Evolutionary conservation across 2,888 invertebrate genomes (phyloP).

Genomic region (Xestia ashworthii): DNA sequence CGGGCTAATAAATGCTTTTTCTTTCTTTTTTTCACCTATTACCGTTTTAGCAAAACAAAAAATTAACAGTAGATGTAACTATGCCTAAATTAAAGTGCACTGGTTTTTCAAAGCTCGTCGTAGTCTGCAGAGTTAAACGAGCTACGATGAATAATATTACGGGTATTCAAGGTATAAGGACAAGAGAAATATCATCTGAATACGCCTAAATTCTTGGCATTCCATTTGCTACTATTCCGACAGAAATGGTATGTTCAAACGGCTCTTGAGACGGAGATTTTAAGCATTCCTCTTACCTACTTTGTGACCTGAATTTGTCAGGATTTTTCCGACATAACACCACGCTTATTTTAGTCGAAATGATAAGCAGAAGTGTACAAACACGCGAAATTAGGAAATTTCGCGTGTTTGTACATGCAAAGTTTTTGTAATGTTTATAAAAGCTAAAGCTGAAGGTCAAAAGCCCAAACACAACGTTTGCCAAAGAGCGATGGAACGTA

Average conservation of each 20-base stretch:
- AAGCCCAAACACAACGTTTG: no score
- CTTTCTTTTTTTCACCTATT: no score
- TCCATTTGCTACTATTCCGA: constrained; percentile 32
- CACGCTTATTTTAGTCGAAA: background rate
- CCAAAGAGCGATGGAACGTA: no score
- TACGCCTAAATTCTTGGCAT: background rate
- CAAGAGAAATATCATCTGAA: background rate
- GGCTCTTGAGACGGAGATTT: constrained; percentile 43
- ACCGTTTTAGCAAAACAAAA: background rate
- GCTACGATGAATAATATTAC: background rate
- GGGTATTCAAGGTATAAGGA: background rate
- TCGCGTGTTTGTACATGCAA: no score
- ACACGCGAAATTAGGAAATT: no score
- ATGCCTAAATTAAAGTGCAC: background rate
- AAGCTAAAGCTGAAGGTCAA: no score
- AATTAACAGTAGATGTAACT: background rate
- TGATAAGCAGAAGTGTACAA: background rate
- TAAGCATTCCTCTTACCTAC: constrained; percentile 48
- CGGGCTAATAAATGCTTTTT: no score
- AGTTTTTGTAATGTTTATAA: background rate
- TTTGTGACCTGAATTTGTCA: constrained; percentile 46
- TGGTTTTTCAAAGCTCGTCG: background rate
- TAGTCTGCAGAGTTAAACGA: background rate
- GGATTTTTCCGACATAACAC: constrained; percentile 19
- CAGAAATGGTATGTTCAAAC: constrained; percentile 30